These are phyloP conservation scores for Falco naumanni DNA, from an alignment of 2,797 vertebrate genomes.

Conservation along the genomic window DNA sequence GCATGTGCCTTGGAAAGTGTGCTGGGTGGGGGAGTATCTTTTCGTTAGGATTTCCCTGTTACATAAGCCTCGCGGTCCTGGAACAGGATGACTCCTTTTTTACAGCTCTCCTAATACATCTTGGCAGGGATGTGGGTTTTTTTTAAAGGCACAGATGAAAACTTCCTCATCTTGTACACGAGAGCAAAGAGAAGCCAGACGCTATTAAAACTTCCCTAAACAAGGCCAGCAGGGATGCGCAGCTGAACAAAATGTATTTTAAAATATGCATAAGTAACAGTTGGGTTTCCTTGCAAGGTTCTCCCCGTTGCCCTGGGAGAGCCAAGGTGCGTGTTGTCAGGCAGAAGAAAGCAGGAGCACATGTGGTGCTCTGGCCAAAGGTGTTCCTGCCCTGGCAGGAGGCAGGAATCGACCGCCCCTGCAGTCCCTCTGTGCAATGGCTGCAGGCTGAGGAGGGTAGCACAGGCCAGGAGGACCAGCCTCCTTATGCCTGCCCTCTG, in stretches of 20 bases:
- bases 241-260: constrained; percentile 1
- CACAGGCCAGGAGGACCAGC: neutral
- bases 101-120: constrained; percentile 62
- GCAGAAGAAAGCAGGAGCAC: neutral
- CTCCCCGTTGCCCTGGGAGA: neutral
- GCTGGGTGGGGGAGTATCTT: neutral
- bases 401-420: neutral
- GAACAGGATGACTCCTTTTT: constrained; percentile 66
- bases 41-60: constrained; percentile 63
- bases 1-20: neutral
- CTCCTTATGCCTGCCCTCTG: neutral
- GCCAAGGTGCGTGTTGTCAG: neutral
- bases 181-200: neutral
- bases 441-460: neutral
- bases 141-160: constrained; percentile 63
- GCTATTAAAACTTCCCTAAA: constrained; percentile 1
- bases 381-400: neutral
- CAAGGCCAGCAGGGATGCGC: neutral
- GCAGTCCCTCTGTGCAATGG: neutral
- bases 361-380: neutral
- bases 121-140: constrained; percentile 18
- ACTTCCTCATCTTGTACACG: constrained; percentile 10
- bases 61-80: constrained; percentile 11
- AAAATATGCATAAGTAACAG: neutral
- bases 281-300: neutral